These are phyloP conservation scores for Greenwoodochromis staneri DNA, from an alignment of 2,113 vertebrate genomes.

Conservation along the genomic window DNA sequence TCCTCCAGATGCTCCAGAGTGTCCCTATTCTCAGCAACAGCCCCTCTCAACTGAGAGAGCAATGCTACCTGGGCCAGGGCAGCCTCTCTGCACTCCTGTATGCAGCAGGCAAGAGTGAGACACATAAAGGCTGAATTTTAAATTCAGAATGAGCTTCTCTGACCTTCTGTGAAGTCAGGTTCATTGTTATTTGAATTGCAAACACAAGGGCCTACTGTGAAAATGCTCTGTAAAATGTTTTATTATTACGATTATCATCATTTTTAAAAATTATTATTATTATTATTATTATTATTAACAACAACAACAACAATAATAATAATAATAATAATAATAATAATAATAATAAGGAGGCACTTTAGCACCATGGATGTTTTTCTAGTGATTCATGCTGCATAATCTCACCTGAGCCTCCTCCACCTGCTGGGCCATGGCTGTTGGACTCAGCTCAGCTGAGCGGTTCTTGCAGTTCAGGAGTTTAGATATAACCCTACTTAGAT, in stretches of 20 bases:
- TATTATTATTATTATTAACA: not conserved
- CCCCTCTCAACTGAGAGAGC: conserved; percentile 12
- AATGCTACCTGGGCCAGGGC: conserved; percentile 32
- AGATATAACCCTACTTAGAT: conserved; percentile 67
- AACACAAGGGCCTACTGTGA: not conserved
- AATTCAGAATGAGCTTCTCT: not conserved
- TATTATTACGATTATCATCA: not conserved
- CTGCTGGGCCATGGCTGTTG: conserved; percentile 75
- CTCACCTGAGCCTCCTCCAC: conserved; percentile 83
- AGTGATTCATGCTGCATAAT: not conserved
- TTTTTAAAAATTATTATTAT: not conserved
- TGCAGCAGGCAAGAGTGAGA: not conserved
- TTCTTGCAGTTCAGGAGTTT: conserved; percentile 74
- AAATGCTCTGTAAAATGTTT: not conserved
- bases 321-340: not conserved
- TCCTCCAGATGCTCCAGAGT: conserved; percentile 15
- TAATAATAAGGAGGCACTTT: not conserved
- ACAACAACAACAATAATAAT: accelerated
- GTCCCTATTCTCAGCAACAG: not conserved
- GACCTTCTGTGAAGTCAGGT: not conserved
- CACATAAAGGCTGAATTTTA: not conserved
- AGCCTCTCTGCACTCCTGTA: conserved; percentile 46
- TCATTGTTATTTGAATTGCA: not conserved
- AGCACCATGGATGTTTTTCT: not conserved
- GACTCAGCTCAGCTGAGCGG: conserved; percentile 72